Evolutionary conservation across 2,113 vertebrate species (phyloP).

Genomic region (Clarias magur): DNA sequence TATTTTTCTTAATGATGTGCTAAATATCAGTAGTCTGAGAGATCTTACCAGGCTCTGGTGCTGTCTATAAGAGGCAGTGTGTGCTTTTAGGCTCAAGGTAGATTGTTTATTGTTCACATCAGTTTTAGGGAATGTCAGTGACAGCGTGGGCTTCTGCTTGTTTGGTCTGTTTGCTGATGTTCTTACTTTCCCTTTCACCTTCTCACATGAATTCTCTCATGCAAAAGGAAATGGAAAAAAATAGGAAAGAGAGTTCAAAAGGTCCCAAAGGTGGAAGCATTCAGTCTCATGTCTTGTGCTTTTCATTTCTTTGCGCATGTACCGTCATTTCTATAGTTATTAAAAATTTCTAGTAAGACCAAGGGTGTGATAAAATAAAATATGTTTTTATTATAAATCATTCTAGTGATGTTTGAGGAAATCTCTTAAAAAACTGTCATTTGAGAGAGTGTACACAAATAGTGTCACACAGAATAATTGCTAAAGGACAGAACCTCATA

Average conservation of each 20-base stretch:
- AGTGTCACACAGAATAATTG: not conserved
- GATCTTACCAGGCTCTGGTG: constrained; percentile 2
- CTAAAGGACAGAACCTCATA: not conserved
- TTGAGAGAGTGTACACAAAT: constrained; percentile 11
- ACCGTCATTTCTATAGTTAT: constrained; percentile 32
- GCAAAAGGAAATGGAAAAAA: constrained; percentile 37
- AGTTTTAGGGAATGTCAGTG: constrained; percentile 1
- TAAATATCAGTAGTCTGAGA: constrained; percentile 9
- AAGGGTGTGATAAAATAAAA: not conserved
- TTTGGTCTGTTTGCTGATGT: constrained; percentile 63
- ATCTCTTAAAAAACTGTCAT: not conserved
- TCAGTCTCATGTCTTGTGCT: constrained; percentile 59
- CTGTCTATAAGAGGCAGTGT: not conserved
- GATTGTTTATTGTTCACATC: constrained; percentile 15
- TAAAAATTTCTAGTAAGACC: constrained; percentile 18
- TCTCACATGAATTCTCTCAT: constrained; percentile 13
- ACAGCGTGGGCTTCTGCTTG: constrained; percentile 45
- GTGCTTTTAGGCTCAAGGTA: constrained; percentile 39
- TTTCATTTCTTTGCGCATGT: constrained; percentile 51
- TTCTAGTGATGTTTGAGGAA: not conserved
- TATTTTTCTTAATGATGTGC: not conserved
- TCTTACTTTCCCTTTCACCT: constrained; percentile 37
- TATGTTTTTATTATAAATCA: not conserved
- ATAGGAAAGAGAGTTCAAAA: not conserved
- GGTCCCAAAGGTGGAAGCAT: not conserved